Evolutionary conservation across 2,797 vertebrate species (phyloP).

Genomic region (Sebastes itinus): DNA sequence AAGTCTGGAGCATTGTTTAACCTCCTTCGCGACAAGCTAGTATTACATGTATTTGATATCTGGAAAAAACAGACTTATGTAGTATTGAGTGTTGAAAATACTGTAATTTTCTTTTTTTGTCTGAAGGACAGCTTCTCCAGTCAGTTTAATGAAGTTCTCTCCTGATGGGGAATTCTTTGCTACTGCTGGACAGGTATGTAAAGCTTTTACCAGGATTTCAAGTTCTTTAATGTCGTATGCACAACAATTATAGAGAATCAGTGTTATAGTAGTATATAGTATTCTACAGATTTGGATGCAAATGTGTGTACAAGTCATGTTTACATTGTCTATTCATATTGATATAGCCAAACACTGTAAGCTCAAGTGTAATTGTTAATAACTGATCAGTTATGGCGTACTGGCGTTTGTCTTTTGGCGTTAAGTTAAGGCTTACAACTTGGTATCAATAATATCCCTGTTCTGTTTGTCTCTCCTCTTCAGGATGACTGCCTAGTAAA

Average conservation of each 20-base stretch:
- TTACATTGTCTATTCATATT: neutral
- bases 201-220: neutral
- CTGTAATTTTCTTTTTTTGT: neutral
- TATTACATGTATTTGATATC: neutral
- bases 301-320: neutral
- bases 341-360: neutral
- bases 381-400: neutral
- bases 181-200: constrained; percentile 92
- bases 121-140: constrained; percentile 91
- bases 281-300: neutral
- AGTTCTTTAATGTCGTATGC: neutral
- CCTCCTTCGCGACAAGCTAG: too few species aligned
- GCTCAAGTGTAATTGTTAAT: neutral
- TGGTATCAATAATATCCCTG: neutral
- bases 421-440: neutral
- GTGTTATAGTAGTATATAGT: neutral
- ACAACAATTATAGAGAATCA: neutral
- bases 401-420: neutral
- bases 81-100: neutral
- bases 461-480: neutral
- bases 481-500: constrained; percentile 98
- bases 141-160: constrained; percentile 95
- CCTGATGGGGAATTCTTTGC: constrained; percentile 98
- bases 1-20: too few species aligned
- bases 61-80: neutral